Evolutionary conservation across 2,113 vertebrate species (phyloP).

Genomic region (Pantherophis guttatus): DNA sequence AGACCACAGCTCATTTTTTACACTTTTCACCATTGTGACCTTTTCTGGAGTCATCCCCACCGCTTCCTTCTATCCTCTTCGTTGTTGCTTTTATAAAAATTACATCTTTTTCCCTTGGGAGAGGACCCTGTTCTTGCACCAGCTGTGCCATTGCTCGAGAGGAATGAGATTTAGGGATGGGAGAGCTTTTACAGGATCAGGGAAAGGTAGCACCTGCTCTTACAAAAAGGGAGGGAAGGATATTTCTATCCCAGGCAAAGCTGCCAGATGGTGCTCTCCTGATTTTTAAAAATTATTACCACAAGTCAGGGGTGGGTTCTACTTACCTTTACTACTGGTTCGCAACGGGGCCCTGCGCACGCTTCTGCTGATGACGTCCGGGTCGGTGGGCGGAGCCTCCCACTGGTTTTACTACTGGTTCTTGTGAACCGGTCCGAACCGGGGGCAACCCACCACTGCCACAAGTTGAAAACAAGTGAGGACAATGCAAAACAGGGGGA

Average conservation of each 20-base stretch:
- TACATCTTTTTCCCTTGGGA: constrained; percentile 45
- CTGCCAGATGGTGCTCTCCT: background rate
- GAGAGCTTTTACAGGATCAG: constrained; percentile 43
- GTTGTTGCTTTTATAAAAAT: constrained; percentile 4
- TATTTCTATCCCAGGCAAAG: background rate
- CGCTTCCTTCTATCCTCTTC: background rate
- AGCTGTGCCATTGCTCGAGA: constrained; percentile 59
- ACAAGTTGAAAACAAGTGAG: background rate
- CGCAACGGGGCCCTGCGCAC: too few species aligned
- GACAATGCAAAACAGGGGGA: background rate
- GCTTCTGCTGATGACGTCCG: too few species aligned
- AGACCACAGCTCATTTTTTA: background rate
- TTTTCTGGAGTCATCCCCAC: background rate
- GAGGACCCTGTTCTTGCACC: constrained; percentile 49
- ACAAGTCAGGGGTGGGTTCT: background rate
- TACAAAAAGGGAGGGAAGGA: constrained; percentile 8
- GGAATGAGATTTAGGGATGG: constrained; percentile 58
- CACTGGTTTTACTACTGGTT: too few species aligned
- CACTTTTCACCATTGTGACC: background rate
- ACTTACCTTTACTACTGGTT: too few species aligned
- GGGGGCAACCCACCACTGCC: too few species aligned
- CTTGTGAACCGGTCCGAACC: too few species aligned
- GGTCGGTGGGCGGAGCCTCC: too few species aligned
- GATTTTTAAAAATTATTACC: background rate
- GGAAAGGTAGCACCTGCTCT: constrained; percentile 42